A percentile compares a stretch with the other conserved stretches of the same genome.
Conservation (phyloP, 2,113 vertebrate genomes). For the Rhea americana region DNA sequence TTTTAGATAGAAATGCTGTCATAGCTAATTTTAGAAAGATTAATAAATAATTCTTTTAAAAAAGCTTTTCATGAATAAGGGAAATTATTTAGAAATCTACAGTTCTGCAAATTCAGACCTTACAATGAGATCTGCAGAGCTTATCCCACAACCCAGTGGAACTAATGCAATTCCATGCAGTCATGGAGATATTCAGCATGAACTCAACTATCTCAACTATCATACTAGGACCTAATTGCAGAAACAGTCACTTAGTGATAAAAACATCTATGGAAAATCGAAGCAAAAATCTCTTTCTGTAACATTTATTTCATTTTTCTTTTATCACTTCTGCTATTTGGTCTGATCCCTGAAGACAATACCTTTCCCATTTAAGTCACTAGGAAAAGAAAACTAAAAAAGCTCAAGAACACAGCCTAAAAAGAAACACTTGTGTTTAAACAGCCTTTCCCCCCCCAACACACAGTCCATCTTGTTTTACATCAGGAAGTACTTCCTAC, state of each 20-base stretch:
- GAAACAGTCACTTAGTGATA: not conserved
- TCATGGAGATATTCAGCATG: not conserved
- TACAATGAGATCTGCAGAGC: not conserved
- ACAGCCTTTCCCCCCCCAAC: no score
- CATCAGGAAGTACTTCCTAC: not conserved
- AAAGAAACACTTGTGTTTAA: not conserved
- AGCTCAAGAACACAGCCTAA: not conserved
- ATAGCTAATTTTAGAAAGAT: not conserved
- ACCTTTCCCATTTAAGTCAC: not conserved
- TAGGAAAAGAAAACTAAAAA: not conserved
- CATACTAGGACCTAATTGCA: not conserved
- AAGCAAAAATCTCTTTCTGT: not conserved
- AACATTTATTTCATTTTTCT: not conserved
- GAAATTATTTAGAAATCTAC: not conserved
- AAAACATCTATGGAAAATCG: not conserved
- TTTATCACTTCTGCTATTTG: not conserved
- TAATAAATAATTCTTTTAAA: not conserved
- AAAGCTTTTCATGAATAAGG: not conserved
- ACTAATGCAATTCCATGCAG: conserved; percentile 27
- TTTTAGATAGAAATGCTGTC: not conserved
- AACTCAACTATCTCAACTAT: not conserved
- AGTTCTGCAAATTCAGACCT: conserved; percentile 6
- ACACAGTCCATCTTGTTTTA: not conserved
- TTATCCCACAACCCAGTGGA: conserved; percentile 4
- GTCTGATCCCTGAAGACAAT: not conserved